Evolutionary conservation across 2,888 invertebrate genomes (phyloP).

Genomic region (Schizotus pectinicornis): DNA sequence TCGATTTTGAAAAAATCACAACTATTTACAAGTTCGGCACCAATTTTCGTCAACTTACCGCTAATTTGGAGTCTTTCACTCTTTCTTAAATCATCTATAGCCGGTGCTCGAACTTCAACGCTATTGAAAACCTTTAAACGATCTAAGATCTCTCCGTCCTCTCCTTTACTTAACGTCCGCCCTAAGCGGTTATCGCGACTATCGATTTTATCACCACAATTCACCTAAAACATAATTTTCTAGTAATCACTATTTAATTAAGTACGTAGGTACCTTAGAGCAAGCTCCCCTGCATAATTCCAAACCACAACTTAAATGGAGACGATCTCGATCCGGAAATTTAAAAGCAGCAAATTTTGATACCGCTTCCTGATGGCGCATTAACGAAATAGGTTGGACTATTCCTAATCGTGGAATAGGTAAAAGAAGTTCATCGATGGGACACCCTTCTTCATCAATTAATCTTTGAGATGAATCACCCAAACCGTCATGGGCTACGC

Average conservation of each 20-base stretch:
- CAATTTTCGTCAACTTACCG: slow-evolving; percentile 39
- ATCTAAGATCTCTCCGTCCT: slow-evolving; percentile 67
- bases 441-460: slow-evolving; percentile 76
- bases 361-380: slow-evolving; percentile 57
- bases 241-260: background rate
- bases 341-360: slow-evolving; percentile 82
- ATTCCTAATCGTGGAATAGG: slow-evolving; percentile 61
- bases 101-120: slow-evolving; percentile 79
- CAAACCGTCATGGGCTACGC: slow-evolving; percentile 79
- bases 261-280: slow-evolving; percentile 60
- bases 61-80: slow-evolving; percentile 33
- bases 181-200: slow-evolving; percentile 48
- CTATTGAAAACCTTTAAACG: slow-evolving; percentile 80
- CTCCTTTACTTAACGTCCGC: slow-evolving; percentile 56
- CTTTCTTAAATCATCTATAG: slow-evolving; percentile 68
- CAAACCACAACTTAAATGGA: slow-evolving; percentile 79
- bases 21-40: slow-evolving; percentile 11
- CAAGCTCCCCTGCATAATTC: slow-evolving; percentile 78
- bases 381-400: slow-evolving; percentile 49
- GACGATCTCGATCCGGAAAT: slow-evolving; percentile 78
- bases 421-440: slow-evolving; percentile 72
- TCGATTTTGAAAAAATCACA: background rate
- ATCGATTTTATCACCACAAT: slow-evolving; percentile 44
- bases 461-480: slow-evolving; percentile 77
- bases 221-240: slow-evolving; percentile 26